These are phyloP conservation scores for Cariama cristata DNA, from an alignment of 2,113 vertebrate genomes.

Conservation along the genomic window DNA sequence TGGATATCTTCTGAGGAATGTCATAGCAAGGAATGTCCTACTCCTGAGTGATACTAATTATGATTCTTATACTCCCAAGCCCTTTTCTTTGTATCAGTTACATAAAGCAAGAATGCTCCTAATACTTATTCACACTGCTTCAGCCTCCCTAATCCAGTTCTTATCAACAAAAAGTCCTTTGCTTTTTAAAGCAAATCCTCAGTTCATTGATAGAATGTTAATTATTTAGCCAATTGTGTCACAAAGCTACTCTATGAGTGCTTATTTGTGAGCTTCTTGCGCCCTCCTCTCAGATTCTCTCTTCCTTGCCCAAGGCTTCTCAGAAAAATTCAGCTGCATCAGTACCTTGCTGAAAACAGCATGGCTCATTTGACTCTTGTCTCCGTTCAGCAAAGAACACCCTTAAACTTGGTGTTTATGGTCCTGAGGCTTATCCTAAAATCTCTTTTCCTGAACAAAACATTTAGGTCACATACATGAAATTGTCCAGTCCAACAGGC, in stretches of 20 bases:
- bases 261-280: background rate
- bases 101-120: background rate
- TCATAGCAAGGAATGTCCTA: background rate
- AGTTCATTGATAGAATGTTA: background rate
- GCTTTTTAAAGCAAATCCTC: background rate
- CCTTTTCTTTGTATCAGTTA: background rate
- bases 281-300: background rate
- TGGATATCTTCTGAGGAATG: background rate
- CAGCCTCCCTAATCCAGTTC: background rate
- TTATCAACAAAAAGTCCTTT: background rate
- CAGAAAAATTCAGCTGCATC: background rate
- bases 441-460: background rate
- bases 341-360: background rate
- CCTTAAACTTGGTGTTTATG: background rate
- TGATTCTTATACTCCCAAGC: background rate
- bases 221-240: background rate
- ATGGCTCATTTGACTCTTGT: background rate
- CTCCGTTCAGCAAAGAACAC: background rate
- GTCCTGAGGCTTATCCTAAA: background rate
- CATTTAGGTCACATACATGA: background rate
- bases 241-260: background rate
- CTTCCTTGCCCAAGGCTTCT: background rate
- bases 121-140: background rate
- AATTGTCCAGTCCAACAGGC: background rate
- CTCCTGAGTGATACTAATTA: background rate